phyloP scores from a whole-genome alignment of 2,113 vertebrate genomes.

The Cavia porcellus region DNA sequence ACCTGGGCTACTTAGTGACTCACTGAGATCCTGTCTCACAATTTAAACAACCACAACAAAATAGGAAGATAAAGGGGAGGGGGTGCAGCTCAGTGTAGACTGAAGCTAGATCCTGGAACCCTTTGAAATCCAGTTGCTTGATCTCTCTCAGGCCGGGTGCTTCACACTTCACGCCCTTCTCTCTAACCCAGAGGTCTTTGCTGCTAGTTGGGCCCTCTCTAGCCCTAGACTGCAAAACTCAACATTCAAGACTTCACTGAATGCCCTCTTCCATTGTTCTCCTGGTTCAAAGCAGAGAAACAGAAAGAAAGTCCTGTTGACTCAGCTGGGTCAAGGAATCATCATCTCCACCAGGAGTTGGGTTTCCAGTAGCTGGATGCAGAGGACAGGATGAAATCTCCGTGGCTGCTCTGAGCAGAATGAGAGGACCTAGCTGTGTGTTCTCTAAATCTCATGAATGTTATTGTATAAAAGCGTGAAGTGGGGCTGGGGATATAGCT shows the following conservation, averaged over 20 bases:
- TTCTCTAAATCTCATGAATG: background rate
- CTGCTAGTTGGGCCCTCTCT: background rate
- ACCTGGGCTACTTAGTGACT: background rate
- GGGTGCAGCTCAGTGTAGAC: background rate
- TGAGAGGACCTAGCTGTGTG: background rate
- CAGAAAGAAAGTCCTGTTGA: background rate
- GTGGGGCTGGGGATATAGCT: too few relatives aligned
- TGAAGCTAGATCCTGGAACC: too few relatives aligned
- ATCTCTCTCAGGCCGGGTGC: background rate
- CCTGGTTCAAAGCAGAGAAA: background rate
- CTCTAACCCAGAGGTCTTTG: background rate
- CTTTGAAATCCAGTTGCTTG: background rate
- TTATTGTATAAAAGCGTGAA: background rate
- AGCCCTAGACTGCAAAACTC: background rate
- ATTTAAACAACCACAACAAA: background rate
- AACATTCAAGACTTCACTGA: background rate
- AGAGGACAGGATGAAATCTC: background rate
- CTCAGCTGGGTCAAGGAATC: background rate
- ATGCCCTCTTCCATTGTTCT: background rate
- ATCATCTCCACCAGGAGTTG: background rate
- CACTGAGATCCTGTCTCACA: background rate
- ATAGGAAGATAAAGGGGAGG: background rate
- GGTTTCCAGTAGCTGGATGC: background rate
- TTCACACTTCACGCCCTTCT: background rate
- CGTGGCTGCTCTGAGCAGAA: background rate